Evolutionary conservation across 2,888 invertebrate species (phyloP).

Genomic region (Lepas anatifera): DNA sequence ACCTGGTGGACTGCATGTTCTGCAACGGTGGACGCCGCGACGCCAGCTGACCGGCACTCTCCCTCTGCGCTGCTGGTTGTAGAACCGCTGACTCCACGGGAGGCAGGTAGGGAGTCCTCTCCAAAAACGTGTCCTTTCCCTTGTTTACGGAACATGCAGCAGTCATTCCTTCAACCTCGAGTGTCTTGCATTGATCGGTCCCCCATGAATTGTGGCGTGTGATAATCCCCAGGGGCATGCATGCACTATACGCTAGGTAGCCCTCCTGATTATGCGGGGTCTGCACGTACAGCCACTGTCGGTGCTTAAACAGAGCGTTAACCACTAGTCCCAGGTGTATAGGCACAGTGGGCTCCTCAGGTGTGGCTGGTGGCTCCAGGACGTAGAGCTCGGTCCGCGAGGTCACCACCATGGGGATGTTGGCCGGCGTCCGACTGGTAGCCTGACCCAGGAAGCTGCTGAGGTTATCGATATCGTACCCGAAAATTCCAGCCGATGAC

Average conservation of each 20-base stretch:
- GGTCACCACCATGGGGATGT: constrained; percentile 70
- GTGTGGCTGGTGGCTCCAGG: not conserved
- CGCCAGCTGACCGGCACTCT: not conserved
- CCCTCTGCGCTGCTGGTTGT: not conserved
- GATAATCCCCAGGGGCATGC: constrained; percentile 61
- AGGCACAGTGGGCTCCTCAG: constrained; percentile 47
- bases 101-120: no score
- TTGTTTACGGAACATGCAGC: no score
- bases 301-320: constrained; percentile 73
- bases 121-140: no score
- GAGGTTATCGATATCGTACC: constrained; percentile 66
- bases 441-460: constrained; percentile 65
- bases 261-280: constrained; percentile 76
- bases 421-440: constrained; percentile 64
- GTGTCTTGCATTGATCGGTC: no score
- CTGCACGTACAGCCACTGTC: constrained; percentile 72
- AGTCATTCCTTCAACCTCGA: no score
- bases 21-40: not conserved
- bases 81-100: no score
- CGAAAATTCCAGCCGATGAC: constrained; percentile 42
- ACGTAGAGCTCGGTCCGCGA: constrained; percentile 38
- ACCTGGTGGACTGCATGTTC: no score
- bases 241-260: constrained; percentile 61
- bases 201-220: no score
- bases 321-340: constrained; percentile 71